A percentile compares a stretch with the other conserved stretches of the same genome.
These are phyloP conservation scores for Phyllotis vaccarum DNA, from an alignment of 2,797 vertebrate species.

Conservation along the genomic window DNA sequence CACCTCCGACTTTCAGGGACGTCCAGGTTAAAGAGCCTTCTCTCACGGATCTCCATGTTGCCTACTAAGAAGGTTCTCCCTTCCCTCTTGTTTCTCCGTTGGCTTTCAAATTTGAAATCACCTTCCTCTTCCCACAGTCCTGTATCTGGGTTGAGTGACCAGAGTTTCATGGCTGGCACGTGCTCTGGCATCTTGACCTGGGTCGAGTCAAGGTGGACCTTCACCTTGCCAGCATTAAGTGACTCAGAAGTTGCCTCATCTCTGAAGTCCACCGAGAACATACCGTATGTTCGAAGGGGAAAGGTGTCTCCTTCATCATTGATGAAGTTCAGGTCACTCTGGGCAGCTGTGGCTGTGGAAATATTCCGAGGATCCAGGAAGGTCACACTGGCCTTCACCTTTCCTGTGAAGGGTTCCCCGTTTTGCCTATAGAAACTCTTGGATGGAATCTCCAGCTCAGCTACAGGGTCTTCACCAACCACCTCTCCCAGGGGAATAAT, in stretches of 20 bases:
- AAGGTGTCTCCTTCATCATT: slow-evolving; percentile 94
- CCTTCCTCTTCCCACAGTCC: slow-evolving; percentile 98
- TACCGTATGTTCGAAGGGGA: slow-evolving; percentile 96
- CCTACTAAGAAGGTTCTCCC: slow-evolving; percentile 97
- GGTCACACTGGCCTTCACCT: slow-evolving; percentile 96
- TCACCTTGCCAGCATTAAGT: slow-evolving; percentile 96
- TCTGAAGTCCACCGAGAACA: slow-evolving; percentile 98
- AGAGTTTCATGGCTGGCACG: slow-evolving; percentile 95
- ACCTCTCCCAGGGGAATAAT: slow-evolving; percentile 94
- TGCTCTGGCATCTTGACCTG: slow-evolving; percentile 97
- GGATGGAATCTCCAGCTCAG: slow-evolving; percentile 95
- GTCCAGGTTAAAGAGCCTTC: slow-evolving; percentile 97
- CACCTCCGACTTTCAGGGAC: slow-evolving; percentile 98
- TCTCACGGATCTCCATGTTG: slow-evolving; percentile 99
- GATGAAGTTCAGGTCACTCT: slow-evolving; percentile 97
- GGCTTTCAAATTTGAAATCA: slow-evolving; percentile 91
- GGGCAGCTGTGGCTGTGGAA: slow-evolving; percentile 92
- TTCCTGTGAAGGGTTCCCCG: slow-evolving; percentile 94
- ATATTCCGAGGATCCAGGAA: slow-evolving; percentile 97
- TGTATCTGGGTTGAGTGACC: slow-evolving; percentile 98
- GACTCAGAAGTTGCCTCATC: slow-evolving; percentile 91
- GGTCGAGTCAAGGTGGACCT: slow-evolving; percentile 94
- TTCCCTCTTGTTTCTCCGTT: slow-evolving; percentile 93
- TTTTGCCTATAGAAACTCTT: slow-evolving; percentile 95
- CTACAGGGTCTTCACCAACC: slow-evolving; percentile 93